Evolutionary conservation across 1,140 invertebrate genomes (phyloP).

Genomic region (Belonocnema kinseyi): DNA sequence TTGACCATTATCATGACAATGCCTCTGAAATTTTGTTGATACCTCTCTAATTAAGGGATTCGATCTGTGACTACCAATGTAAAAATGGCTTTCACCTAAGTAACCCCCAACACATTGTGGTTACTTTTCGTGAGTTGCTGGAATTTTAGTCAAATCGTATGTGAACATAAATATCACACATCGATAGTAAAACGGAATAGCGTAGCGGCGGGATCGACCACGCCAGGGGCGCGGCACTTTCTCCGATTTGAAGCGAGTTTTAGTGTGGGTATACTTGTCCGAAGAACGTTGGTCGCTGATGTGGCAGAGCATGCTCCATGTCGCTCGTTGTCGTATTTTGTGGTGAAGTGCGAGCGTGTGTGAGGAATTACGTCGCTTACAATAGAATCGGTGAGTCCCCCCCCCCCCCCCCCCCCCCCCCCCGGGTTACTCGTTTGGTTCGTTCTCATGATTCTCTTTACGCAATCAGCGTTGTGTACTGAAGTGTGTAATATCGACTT

Average conservation of each 20-base stretch:
- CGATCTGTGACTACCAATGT: too few species aligned
- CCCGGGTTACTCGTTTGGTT: constrained; percentile 51
- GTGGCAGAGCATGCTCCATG: constrained; percentile 43
- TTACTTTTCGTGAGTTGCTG: too few species aligned
- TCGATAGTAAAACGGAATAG: too few species aligned
- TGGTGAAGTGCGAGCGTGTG: too few species aligned
- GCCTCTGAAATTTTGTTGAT: too few species aligned
- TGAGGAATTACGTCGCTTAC: constrained; percentile 55
- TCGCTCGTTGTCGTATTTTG: not conserved
- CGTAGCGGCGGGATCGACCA: not conserved
- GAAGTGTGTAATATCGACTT: constrained; percentile 57
- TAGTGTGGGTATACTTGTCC: not conserved
- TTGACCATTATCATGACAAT: too few species aligned
- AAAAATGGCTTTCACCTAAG: too few species aligned
- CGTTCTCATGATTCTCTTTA: constrained; percentile 61
- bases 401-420: too few species aligned
- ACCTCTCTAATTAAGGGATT: too few species aligned
- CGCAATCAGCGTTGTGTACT: constrained; percentile 57
- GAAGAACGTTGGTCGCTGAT: constrained; percentile 34
- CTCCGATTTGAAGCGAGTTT: constrained; percentile 46
- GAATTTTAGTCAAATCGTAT: too few species aligned
- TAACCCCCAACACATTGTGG: too few species aligned
- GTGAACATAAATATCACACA: too few species aligned
- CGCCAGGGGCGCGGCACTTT: constrained; percentile 62
- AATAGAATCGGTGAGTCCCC: constrained; percentile 50